phyloP scores from a whole-genome alignment of 2,113 vertebrate species.

The Puntigrus tetrazona region DNA sequence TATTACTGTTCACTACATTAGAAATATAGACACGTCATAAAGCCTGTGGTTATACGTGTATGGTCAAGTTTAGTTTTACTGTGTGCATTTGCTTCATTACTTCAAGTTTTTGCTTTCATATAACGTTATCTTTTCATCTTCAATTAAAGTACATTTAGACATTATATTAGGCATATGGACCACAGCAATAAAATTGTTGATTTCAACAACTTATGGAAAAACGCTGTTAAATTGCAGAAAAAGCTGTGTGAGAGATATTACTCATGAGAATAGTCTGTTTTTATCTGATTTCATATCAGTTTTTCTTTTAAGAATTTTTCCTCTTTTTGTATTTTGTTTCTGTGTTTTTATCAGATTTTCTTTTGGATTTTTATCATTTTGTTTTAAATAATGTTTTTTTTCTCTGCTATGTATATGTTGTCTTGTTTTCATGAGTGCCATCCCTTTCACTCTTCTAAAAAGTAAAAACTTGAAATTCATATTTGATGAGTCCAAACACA shows the following conservation, averaged over 20 bases:
- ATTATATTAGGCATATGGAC: background rate
- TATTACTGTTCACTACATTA: slow-evolving; percentile 11
- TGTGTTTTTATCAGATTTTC: background rate
- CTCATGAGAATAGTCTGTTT: background rate
- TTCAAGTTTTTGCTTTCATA: background rate
- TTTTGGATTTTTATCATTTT: background rate
- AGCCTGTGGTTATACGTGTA: background rate
- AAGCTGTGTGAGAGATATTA: background rate
- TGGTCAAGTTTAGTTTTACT: background rate
- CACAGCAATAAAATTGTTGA: too few relatives aligned
- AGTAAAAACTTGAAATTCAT: slow-evolving; percentile 39
- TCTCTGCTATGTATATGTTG: background rate
- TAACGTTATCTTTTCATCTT: background rate
- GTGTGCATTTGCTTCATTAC: background rate
- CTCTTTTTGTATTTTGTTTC: background rate
- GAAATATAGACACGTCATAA: background rate
- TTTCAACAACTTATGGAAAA: background rate
- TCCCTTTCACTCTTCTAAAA: slow-evolving; percentile 14
- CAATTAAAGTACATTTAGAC: background rate
- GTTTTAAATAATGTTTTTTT: background rate
- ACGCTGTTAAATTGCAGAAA: background rate
- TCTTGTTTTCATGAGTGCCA: background rate
- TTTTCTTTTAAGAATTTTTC: background rate
- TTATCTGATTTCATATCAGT: too few relatives aligned
- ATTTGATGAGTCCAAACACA: slow-evolving; percentile 51